phyloP scores from a whole-genome alignment of 1,140 invertebrate genomes.

The Drosophila punjabiensis region DNA sequence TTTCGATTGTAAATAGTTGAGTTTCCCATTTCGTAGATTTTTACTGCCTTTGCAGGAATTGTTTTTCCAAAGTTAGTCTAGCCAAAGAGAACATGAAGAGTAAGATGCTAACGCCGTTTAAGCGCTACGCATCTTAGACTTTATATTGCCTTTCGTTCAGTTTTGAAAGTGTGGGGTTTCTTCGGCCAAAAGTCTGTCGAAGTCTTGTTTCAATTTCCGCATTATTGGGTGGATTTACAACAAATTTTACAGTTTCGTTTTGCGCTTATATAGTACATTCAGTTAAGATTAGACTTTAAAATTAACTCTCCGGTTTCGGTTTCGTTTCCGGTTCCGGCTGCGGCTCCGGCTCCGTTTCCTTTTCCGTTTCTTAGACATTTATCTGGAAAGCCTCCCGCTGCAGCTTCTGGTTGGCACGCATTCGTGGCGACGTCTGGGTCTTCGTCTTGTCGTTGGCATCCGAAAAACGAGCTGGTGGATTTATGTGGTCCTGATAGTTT shows the following conservation, averaged over 20 bases:
- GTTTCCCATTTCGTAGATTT: conserved; percentile 27
- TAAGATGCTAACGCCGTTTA: not conserved
- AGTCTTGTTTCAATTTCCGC: conserved; percentile 18
- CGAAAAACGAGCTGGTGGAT: conserved; percentile 90
- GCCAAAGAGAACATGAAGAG: not conserved
- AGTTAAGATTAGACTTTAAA: conserved; percentile 45
- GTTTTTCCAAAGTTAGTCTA: conserved; percentile 15
- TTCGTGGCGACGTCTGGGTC: conserved; percentile 84
- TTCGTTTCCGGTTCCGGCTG: no score
- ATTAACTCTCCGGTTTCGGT: conserved; percentile 6
- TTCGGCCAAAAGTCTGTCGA: conserved; percentile 19
- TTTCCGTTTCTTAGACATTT: conserved; percentile 87
- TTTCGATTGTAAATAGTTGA: conserved; percentile 70
- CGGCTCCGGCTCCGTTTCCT: not conserved
- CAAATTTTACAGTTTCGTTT: conserved; percentile 63
- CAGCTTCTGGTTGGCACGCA: conserved; percentile 87
- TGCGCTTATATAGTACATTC: conserved; percentile 38
- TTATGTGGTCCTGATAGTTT: conserved; percentile 90
- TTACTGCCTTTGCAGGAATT: conserved; percentile 27
- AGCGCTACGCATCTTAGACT: not conserved
- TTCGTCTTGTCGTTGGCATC: conserved; percentile 87
- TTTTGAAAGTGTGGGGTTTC: not conserved
- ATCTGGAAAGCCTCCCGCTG: conserved; percentile 90
- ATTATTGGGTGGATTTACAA: conserved; percentile 67
- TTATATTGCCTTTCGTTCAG: not conserved